Conservation (phyloP, 2,888 invertebrate genomes). For the Thelaira solivaga region DNA sequence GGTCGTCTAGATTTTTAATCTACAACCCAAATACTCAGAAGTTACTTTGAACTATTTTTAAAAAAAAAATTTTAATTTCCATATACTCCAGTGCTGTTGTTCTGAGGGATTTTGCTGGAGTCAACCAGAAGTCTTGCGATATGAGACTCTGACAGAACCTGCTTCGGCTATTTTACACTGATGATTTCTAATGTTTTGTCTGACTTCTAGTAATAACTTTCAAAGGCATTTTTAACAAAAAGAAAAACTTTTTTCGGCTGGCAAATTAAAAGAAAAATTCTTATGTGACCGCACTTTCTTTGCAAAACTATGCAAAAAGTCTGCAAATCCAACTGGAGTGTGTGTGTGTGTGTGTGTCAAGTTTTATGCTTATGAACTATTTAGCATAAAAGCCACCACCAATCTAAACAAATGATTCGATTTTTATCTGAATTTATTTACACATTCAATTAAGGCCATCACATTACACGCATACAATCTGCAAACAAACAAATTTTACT, state of each 20-base stretch:
- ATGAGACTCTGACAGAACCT: no score
- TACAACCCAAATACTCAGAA: no score
- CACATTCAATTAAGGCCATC: constrained; percentile 74
- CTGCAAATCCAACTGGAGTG: no score
- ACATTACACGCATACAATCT: constrained; percentile 66
- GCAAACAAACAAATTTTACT: constrained; percentile 72
- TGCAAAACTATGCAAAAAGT: constrained; percentile 37
- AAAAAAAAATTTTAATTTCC: no score
- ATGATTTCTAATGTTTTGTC: neutral
- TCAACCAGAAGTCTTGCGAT: no score
- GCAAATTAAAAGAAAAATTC: neutral
- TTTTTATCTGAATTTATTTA: constrained; percentile 73
- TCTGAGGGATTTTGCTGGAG: no score
- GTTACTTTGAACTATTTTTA: no score
- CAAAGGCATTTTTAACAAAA: no score
- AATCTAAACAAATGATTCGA: constrained; percentile 10
- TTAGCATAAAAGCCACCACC: constrained; percentile 62
- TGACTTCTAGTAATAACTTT: neutral
- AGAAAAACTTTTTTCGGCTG: neutral
- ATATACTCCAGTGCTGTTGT: no score
- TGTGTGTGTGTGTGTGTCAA: no score
- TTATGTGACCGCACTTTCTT: neutral
- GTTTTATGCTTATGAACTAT: constrained; percentile 9
- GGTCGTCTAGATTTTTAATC: no score
- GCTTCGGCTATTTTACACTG: no score